Base-by-base conservation (phyloP, 2,113 vertebrate genomes). In the Gymnobelideus leadbeateri region DNA sequence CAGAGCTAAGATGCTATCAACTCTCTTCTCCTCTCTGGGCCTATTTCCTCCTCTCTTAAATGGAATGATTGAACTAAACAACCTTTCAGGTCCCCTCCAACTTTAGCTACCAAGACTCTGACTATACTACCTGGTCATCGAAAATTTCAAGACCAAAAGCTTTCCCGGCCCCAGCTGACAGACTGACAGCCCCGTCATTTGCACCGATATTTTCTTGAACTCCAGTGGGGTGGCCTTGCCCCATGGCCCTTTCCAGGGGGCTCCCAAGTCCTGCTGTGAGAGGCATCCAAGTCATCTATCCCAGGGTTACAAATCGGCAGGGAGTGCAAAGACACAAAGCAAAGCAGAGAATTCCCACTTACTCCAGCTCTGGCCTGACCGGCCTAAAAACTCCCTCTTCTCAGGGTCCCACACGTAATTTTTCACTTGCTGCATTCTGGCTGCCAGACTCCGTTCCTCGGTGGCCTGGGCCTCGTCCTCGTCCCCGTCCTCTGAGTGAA, bases 351-450 rank as follows among this genome's bases (percentile, higher is more conserved):
- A 61, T 94, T 98, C 93, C 95, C 97, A 99, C 99, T 99, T 99
- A 99, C 99, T 99, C 99, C 99, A 99, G 98, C 99, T 99, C 98
- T 99, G 99, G 96, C 99, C 99, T 26, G 99, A 99, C 98, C 99
- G 99, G 96, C 99, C 99, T 99, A 99, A 98, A 98, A 99, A 99
- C 95, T 99, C 99, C 95, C 98, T 99, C 97, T 99, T 99, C 98
- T 99, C 99, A 0, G 99, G 99, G 97, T 99, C 99, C 99, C 99
- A 99, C 94, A 99, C 97, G 98, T 99, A 99, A 54, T 97, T 98
- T 97, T 99, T 99, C 92, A 99, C 26, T 95, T 98, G 98, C 25
- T 97, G 98, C 94, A 99, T 99, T 97, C 99, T 98, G 94, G 99
- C 99, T 98, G 98, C 98, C 98, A 99, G 99, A 43, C 99, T 99